Percentiles rank a stretch among this genome's conserved stretches.
Conservation (phyloP, 2,888 invertebrate species). For the Dugesia japonica region DNA sequence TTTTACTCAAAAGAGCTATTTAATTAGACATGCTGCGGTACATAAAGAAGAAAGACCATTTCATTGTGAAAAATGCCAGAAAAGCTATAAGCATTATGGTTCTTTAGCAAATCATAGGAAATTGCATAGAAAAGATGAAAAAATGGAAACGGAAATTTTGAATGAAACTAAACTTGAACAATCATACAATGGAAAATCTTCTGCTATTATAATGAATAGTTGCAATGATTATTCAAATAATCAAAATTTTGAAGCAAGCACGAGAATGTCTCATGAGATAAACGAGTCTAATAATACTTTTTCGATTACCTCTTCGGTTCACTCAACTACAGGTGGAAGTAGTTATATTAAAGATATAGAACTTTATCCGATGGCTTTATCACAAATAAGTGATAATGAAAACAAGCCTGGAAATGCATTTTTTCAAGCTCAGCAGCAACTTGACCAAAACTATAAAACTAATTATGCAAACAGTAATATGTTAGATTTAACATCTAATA, state of each 20-base stretch:
- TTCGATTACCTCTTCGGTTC: not conserved
- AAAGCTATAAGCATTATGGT: conserved; percentile 27
- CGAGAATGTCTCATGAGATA: not conserved
- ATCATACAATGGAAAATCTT: not conserved
- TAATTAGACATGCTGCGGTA: conserved; percentile 24
- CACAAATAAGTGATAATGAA: not conserved
- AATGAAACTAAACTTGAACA: not conserved
- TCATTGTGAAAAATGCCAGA: conserved; percentile 11
- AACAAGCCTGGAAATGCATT: not conserved
- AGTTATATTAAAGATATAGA: not conserved
- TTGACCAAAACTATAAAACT: not conserved
- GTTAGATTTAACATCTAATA: not conserved
- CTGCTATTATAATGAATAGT: not conserved
- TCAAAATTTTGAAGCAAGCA: not conserved
- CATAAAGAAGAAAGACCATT: conserved; percentile 23
- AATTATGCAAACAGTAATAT: not conserved
- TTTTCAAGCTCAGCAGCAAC: not conserved
- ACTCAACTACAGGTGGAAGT: not conserved
- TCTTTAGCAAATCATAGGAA: conserved; percentile 21
- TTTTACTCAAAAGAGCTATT: conserved; percentile 29
- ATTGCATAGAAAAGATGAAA: conserved; percentile 6
- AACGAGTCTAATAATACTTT: not conserved
- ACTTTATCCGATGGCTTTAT: not conserved
- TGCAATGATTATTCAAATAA: not conserved
- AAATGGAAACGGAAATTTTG: not conserved